A percentile compares a stretch with the other conserved stretches of the same genome.
phyloP scores from a whole-genome alignment of 2,888 invertebrate species.

The Andrena bucephala region DNA sequence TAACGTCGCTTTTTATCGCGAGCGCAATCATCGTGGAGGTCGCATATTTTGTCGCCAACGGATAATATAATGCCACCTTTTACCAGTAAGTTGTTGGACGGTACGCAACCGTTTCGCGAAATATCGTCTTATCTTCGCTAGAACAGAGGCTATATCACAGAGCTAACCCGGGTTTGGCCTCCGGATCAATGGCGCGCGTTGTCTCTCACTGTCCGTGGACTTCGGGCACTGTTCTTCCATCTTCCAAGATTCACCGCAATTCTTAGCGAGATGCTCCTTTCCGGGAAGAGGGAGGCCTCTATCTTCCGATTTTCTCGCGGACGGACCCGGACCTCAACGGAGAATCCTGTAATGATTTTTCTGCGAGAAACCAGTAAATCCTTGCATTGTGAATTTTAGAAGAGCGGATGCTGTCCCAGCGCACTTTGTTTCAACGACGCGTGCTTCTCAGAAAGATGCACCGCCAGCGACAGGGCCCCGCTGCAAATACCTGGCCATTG shows the following conservation, averaged over 20 bases:
- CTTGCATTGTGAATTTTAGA: background rate
- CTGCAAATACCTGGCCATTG: background rate
- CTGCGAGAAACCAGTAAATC: background rate
- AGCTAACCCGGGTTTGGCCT: background rate
- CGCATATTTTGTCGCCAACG: conserved; percentile 38
- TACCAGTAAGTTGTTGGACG: conserved; percentile 25
- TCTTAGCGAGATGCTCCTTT: background rate
- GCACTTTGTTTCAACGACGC: background rate
- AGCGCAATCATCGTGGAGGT: conserved; percentile 46
- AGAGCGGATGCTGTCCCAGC: background rate
- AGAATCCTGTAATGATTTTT: background rate
- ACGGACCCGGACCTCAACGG: background rate
- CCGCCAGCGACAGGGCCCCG: background rate
- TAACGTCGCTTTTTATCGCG: conserved; percentile 58
- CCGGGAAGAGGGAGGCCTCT: background rate
- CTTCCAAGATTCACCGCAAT: background rate
- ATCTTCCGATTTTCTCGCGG: too few species aligned
- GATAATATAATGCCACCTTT: conserved; percentile 51
- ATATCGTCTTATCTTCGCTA: background rate
- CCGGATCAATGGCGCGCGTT: conserved; percentile 26
- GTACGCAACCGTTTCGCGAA: conserved; percentile 2
- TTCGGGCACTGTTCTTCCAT: background rate
- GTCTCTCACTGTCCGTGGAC: background rate
- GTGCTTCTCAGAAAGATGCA: conserved; percentile 3
- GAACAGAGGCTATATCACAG: background rate